phyloP scores from a whole-genome alignment of 2,797 vertebrate genomes.

The Neomorphus geoffroyi region DNA sequence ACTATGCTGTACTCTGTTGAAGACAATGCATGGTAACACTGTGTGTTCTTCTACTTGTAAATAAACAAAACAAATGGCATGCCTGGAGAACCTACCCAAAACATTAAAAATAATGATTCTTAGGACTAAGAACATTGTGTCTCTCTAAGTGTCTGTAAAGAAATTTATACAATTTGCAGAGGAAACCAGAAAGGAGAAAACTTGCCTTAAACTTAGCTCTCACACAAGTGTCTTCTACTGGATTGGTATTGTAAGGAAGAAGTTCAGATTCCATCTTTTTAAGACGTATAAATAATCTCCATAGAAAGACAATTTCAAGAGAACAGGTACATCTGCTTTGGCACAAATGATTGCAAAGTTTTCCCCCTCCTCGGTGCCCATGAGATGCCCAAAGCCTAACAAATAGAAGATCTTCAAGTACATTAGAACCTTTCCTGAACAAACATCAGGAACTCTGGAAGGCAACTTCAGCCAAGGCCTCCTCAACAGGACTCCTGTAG shows the following conservation, averaged over 20 bases:
- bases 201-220: not conserved
- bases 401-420: not conserved
- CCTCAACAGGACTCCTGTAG: not conserved
- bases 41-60: not conserved
- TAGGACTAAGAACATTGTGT: not conserved
- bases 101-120: not conserved
- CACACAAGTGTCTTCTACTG: not conserved
- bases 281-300: not conserved
- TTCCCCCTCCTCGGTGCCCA: accelerated
- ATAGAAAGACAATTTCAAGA: not conserved
- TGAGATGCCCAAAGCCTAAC: not conserved
- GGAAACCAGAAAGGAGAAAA: not conserved
- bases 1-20: not conserved
- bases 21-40: not conserved
- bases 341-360: not conserved
- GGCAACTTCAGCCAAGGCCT: not conserved
- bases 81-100: not conserved
- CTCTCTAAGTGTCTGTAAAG: not conserved
- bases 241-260: not conserved
- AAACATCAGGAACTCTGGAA: not conserved
- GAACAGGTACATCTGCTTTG: not conserved
- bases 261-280: not conserved
- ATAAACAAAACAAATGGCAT: not conserved
- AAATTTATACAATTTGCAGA: not conserved
- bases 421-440: not conserved